A percentile compares a stretch with the other conserved stretches of the same genome.
phyloP scores from a whole-genome alignment of 2,888 invertebrate species.

The Lasioglossum vierecki region DNA sequence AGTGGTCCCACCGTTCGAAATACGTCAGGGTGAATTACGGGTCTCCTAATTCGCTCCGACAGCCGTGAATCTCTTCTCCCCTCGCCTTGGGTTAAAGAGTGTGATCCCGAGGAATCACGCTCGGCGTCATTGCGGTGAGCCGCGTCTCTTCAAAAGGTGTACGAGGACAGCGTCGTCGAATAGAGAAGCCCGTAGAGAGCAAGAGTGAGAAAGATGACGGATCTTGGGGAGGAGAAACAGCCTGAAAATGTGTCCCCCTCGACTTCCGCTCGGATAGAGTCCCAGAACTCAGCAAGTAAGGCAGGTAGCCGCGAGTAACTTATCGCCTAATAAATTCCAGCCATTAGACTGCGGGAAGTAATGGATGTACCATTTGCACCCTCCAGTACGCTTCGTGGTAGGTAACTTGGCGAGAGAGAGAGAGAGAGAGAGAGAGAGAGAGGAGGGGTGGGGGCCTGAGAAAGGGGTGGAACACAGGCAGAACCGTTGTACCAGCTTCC shows the following conservation, averaged over 20 bases:
- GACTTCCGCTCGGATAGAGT: slow-evolving; percentile 72
- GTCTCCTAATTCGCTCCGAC: slow-evolving; percentile 34
- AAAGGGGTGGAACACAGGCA: neutral
- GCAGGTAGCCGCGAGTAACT: slow-evolving; percentile 75
- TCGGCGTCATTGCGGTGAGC: slow-evolving; percentile 61
- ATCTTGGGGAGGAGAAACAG: slow-evolving; percentile 50
- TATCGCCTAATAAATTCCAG: slow-evolving; percentile 80
- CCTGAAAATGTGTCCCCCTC: slow-evolving; percentile 72
- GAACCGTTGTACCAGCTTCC: slow-evolving; percentile 37
- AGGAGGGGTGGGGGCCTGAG: neutral
- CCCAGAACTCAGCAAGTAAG: slow-evolving; percentile 71
- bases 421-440: neutral
- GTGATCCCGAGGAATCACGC: slow-evolving; percentile 60
- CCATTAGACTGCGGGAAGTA: slow-evolving; percentile 80
- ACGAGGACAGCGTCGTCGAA: neutral
- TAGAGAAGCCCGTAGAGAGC: neutral
- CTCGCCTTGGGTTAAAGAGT: slow-evolving; percentile 54
- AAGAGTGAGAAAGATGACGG: slow-evolving; percentile 20
- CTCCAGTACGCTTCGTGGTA: slow-evolving; percentile 68
- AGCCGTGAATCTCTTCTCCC: slow-evolving; percentile 59
- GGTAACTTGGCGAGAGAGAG: slow-evolving; percentile 38
- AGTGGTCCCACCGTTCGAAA: slow-evolving; percentile 13
- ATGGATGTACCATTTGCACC: slow-evolving; percentile 80
- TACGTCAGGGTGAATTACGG: slow-evolving; percentile 46
- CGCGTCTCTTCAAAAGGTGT: slow-evolving; percentile 51